A percentile compares a stretch with the other conserved stretches of the same genome.
Conservation (phyloP, 2,888 invertebrate genomes). For the Morpho helenor region DNA sequence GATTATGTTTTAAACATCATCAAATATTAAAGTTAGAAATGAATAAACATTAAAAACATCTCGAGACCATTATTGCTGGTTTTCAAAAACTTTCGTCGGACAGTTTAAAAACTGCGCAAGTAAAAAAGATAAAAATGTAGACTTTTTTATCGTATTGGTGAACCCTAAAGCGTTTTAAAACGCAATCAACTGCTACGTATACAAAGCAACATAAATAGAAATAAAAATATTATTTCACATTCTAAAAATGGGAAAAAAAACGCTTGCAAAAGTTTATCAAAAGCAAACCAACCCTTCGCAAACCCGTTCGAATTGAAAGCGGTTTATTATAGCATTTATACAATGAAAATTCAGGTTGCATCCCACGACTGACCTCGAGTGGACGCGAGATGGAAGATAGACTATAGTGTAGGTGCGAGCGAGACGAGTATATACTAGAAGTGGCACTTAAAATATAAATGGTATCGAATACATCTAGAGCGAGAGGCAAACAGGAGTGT, state of each 20-base stretch:
- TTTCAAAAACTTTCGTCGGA: too few relatives aligned
- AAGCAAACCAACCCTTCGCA: conserved; percentile 32
- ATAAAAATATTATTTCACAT: conserved; percentile 30
- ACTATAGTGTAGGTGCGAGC: conserved; percentile 33
- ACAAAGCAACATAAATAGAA: conserved; percentile 29
- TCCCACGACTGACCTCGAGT: conserved; percentile 52
- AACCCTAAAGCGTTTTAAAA: conserved; percentile 19
- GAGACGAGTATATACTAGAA: conserved; percentile 44
- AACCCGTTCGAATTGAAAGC: conserved; percentile 30
- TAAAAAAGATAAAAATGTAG: conserved; percentile 5
- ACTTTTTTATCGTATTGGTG: conserved; percentile 10
- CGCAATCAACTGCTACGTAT: conserved; percentile 22
- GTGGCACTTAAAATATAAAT: conserved; percentile 69
- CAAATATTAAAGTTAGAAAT: too few relatives aligned
- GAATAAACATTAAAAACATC: not conserved
- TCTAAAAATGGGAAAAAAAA: conserved; percentile 28
- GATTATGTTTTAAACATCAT: too few relatives aligned
- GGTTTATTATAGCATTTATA: conserved; percentile 43
- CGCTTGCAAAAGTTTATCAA: conserved; percentile 32
- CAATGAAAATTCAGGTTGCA: conserved; percentile 62
- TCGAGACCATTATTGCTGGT: too few relatives aligned
- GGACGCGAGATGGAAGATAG: conserved; percentile 45
- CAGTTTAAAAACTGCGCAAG: not conserved
- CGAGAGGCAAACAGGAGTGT: conserved; percentile 30
- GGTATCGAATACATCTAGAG: conserved; percentile 61